Percentiles rank a stretch among this genome's conserved stretches.
Conservation (phyloP, 2,797 vertebrate genomes). For the Zenarchopterus dispar region DNA sequence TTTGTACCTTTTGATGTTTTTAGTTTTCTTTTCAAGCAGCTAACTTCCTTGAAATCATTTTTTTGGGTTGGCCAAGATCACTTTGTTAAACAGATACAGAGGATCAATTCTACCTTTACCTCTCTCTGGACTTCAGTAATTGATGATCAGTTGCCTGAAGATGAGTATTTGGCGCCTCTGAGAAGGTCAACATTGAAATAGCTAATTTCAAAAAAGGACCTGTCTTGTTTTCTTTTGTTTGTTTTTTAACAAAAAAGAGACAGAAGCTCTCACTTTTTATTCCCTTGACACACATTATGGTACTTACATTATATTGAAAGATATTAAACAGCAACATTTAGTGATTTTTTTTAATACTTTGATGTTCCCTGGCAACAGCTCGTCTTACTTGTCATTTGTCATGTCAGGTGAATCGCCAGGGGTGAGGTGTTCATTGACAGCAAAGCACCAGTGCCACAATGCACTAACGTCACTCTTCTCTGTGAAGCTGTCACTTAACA, state of each 20-base stretch:
- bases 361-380: conserved; percentile 28
- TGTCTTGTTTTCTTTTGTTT: not conserved
- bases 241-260: not conserved
- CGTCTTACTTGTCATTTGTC: conserved; percentile 32
- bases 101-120: conserved; percentile 18
- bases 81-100: conserved; percentile 43
- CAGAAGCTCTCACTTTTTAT: not conserved
- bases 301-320: conserved; percentile 9
- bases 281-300: too few relatives aligned
- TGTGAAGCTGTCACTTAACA: conserved; percentile 65
- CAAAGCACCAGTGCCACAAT: conserved; percentile 55
- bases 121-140: conserved; percentile 26
- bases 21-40: conserved; percentile 17
- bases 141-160: conserved; percentile 56
- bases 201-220: not conserved
- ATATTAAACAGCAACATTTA: conserved; percentile 31
- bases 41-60: conserved; percentile 35
- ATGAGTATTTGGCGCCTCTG: conserved; percentile 36
- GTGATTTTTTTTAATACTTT: conserved; percentile 31
- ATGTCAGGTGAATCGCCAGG: conserved; percentile 36
- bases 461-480: conserved; percentile 64
- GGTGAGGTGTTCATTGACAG: conserved; percentile 48
- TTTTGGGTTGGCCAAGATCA: conserved; percentile 41
- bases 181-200: conserved; percentile 42
- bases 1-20: conserved; percentile 15